Evolutionary conservation across 1,140 invertebrate genomes (phyloP).

Genomic region (Forficula auricularia): DNA sequence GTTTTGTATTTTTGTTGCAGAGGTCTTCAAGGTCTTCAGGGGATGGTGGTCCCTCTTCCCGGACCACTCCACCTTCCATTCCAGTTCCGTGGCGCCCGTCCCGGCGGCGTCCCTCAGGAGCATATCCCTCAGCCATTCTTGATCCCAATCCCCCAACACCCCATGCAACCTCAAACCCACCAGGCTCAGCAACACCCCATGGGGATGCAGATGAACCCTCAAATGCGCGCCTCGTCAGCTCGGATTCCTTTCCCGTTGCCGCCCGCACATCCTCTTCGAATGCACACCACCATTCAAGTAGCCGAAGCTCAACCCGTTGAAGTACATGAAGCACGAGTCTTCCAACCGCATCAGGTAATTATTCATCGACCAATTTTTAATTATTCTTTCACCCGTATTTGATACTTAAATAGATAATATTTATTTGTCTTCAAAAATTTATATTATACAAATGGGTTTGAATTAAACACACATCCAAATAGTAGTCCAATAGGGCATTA

Average conservation of each 20-base stretch:
- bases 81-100: constrained; percentile 21
- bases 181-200: constrained; percentile 23
- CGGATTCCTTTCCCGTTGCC: constrained; percentile 1
- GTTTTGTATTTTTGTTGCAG: constrained; percentile 2
- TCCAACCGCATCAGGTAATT: constrained; percentile 18
- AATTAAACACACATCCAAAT: no score
- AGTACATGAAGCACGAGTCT: constrained; percentile 17
- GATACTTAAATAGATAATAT: no score
- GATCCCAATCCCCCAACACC: constrained; percentile 26
- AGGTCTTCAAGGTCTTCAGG: not conserved
- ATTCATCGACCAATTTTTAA: constrained; percentile 14
- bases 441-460: no score
- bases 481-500: no score
- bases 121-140: constrained; percentile 24
- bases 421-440: no score
- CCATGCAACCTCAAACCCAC: constrained; percentile 20
- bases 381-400: constrained; percentile 16
- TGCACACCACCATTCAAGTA: constrained; percentile 13
- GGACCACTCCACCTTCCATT: constrained; percentile 27
- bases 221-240: constrained; percentile 14
- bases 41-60: constrained; percentile 26
- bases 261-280: constrained; percentile 5
- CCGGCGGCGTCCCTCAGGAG: constrained; percentile 5
- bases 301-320: constrained; percentile 17
- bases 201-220: constrained; percentile 22